These are phyloP conservation scores for Actinemys pallida DNA, from an alignment of 2,113 vertebrate genomes.

Conservation along the genomic window DNA sequence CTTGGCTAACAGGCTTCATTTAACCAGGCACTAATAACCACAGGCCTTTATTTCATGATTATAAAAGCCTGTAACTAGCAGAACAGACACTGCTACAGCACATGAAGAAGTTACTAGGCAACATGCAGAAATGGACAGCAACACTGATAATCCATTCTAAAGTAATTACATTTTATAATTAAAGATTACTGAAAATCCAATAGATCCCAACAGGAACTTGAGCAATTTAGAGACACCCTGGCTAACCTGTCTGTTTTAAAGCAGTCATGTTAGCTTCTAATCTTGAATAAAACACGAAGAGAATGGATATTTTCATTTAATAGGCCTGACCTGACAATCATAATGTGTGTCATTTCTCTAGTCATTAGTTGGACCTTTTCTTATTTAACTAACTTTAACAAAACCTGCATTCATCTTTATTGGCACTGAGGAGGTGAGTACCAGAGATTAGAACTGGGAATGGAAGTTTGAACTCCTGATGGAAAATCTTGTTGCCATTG, in stretches of 20 bases:
- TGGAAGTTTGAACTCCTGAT: background rate
- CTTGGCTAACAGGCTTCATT: slow-evolving; percentile 55
- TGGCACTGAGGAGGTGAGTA: background rate
- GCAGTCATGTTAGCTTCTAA: background rate
- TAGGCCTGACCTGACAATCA: background rate
- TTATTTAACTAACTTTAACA: background rate
- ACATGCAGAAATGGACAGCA: slow-evolving; percentile 62
- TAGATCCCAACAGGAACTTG: slow-evolving; percentile 67
- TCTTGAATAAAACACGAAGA: background rate
- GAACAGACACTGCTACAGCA: slow-evolving; percentile 55
- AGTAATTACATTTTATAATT: slow-evolving; percentile 78
- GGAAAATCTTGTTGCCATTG: background rate
- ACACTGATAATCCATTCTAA: slow-evolving; percentile 71
- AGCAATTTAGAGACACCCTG: background rate
- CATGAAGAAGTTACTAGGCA: slow-evolving; percentile 77
- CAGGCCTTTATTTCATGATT: background rate
- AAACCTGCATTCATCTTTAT: background rate
- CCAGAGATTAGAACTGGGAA: background rate
- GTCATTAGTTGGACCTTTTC: background rate
- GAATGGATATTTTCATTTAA: background rate
- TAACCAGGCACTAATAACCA: slow-evolving; percentile 9
- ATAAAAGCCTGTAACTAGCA: slow-evolving; percentile 34
- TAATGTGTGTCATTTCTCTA: background rate
- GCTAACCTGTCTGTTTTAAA: slow-evolving; percentile 18
- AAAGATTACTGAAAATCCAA: slow-evolving; percentile 77